Evolutionary conservation across 2,113 vertebrate species (phyloP).

Genomic region (Promerops cafer): DNA sequence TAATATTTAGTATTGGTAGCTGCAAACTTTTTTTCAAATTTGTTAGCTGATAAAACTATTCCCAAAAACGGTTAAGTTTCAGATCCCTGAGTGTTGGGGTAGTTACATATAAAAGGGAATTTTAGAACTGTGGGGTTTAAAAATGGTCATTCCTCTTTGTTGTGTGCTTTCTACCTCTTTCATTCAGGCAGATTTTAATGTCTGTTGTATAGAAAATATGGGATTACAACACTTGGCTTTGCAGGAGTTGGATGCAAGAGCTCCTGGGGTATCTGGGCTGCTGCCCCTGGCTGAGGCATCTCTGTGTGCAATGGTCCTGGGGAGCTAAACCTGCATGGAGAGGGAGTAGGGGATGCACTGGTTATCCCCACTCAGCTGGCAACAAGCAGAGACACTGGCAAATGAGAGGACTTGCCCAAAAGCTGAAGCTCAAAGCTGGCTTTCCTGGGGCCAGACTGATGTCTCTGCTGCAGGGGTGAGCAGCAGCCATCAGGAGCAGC

Average conservation of each 20-base stretch:
- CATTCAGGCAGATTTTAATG: not conserved
- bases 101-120: not conserved
- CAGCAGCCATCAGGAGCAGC: not conserved
- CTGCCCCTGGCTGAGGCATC: not conserved
- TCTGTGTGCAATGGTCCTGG: fast-evolving
- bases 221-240: not conserved
- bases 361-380: not conserved
- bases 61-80: not conserved
- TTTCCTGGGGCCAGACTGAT: not conserved
- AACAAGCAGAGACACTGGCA: not conserved
- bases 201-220: not conserved
- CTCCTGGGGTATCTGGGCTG: not conserved
- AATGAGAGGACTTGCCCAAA: not conserved
- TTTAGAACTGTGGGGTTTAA: not conserved
- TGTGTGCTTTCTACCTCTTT: not conserved
- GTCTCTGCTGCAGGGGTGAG: not conserved
- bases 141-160: not conserved
- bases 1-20: not conserved
- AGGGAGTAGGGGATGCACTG: not conserved
- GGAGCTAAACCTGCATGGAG: not conserved
- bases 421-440: not conserved
- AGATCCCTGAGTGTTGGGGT: not conserved
- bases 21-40: not conserved
- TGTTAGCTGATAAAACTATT: not conserved
- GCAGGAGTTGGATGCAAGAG: not conserved